A percentile compares a stretch with the other conserved stretches of the same genome.
Conservation (phyloP, 1,140 invertebrate genomes). For the Phymorhynchus buccinoides region DNA sequence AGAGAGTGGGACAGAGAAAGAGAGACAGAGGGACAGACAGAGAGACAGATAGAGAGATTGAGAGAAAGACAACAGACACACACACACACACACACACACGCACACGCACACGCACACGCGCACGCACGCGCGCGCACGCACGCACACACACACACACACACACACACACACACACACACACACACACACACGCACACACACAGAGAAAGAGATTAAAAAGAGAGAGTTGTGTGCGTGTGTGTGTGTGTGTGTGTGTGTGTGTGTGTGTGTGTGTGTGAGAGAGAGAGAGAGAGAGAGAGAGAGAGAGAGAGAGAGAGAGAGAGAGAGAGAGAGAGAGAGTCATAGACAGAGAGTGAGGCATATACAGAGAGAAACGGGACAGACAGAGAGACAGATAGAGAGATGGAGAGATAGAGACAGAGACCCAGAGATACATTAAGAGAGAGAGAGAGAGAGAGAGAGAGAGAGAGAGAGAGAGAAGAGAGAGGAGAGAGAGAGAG, state of each 20-base stretch:
- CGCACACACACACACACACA: not conserved
- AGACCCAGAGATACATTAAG: not conserved
- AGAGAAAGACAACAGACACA: not conserved
- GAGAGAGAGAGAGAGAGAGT: not conserved
- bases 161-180: too few relatives aligned
- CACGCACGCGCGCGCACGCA: not conserved
- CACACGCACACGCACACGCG: not conserved
- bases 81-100: not conserved
- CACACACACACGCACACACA: too few relatives aligned
- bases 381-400: not conserved
- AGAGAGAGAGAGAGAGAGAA: too few relatives aligned
- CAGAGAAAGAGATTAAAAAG: too few relatives aligned
- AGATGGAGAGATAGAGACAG: not conserved
- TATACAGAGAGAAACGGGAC: not conserved
- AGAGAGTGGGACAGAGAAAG: slow-evolving; percentile 34
- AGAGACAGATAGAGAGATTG: slow-evolving; percentile 26
- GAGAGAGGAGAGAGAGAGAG: too few relatives aligned
- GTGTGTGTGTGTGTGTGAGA: not conserved
- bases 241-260: too few relatives aligned
- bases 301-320: slow-evolving; percentile 5
- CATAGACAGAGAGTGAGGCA: not conserved
- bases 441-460: too few relatives aligned
- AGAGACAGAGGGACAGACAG: slow-evolving; percentile 33
- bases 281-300: not conserved
- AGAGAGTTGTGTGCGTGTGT: too few relatives aligned